phyloP scores from a whole-genome alignment of 2,888 invertebrate species.

The Sphaeridia pumilis region DNA sequence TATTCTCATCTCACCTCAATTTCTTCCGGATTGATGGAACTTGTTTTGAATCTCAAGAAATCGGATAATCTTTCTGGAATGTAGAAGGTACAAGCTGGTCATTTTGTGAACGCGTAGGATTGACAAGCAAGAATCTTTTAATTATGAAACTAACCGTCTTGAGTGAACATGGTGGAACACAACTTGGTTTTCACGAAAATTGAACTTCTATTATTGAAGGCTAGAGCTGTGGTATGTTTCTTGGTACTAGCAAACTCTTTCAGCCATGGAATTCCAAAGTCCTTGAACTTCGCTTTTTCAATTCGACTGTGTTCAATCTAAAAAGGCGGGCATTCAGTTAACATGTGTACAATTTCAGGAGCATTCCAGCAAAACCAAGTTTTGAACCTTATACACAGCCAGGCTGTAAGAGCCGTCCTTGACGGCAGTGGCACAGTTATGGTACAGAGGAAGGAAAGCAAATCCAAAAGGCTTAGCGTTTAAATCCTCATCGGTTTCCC shows the following conservation, averaged over 20 bases:
- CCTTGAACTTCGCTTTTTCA: slow-evolving; percentile 45
- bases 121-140: not conserved
- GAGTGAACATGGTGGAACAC: slow-evolving; percentile 84
- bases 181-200: slow-evolving; percentile 69
- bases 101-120: not conserved
- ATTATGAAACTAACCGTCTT: slow-evolving; percentile 53
- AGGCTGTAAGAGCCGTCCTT: slow-evolving; percentile 66
- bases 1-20: not conserved
- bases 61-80: not conserved
- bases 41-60: not conserved
- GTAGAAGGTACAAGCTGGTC: not conserved
- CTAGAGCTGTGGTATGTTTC: slow-evolving; percentile 42
- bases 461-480: slow-evolving; percentile 81
- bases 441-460: slow-evolving; percentile 76
- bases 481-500: slow-evolving; percentile 85
- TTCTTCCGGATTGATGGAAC: too few species aligned
- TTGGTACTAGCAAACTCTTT: slow-evolving; percentile 13
- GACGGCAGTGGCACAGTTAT: slow-evolving; percentile 81
- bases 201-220: slow-evolving; percentile 58
- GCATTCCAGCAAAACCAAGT: not conserved
- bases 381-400: slow-evolving; percentile 58
- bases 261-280: slow-evolving; percentile 46
- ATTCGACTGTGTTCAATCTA: slow-evolving; percentile 54
- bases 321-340: slow-evolving; percentile 8
- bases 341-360: not conserved